phyloP scores from a whole-genome alignment of 2,888 invertebrate species.

The Hetaerina titia region DNA sequence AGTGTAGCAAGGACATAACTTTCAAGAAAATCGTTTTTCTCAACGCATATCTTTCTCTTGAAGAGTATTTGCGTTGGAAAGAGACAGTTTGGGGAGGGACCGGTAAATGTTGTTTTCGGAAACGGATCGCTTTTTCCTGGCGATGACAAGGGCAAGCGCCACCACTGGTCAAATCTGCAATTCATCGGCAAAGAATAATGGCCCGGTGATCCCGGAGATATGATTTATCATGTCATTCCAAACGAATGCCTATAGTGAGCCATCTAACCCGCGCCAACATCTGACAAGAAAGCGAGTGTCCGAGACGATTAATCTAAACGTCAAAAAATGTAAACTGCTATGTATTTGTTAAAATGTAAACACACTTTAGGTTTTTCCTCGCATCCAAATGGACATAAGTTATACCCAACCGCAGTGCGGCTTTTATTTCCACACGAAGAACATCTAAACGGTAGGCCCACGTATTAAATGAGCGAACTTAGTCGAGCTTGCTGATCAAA shows the following conservation, averaged over 20 bases:
- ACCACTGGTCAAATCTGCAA: constrained; percentile 3
- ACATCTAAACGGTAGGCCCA: too few relatives aligned
- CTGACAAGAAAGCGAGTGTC: constrained; percentile 15
- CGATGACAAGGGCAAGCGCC: not conserved
- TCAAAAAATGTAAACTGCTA: not conserved
- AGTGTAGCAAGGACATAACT: not conserved
- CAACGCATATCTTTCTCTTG: not conserved
- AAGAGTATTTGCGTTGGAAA: not conserved
- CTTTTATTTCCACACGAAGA: not conserved
- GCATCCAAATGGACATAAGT: not conserved
- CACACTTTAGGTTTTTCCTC: not conserved
- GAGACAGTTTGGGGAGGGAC: not conserved
- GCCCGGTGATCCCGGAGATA: not conserved
- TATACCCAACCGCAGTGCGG: not conserved
- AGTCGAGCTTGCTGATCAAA: not conserved
- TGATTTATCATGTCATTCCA: not conserved
- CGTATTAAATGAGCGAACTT: too few relatives aligned
- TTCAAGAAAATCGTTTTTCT: not conserved
- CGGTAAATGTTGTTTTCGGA: constrained; percentile 6
- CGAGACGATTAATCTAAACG: not conserved
- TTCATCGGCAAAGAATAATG: constrained; percentile 27
- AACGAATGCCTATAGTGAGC: not conserved
- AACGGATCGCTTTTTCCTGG: not conserved
- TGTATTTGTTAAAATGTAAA: not conserved
- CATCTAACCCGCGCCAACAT: not conserved